Conservation (phyloP, 1,140 invertebrate species). For the Augochlora pura region DNA sequence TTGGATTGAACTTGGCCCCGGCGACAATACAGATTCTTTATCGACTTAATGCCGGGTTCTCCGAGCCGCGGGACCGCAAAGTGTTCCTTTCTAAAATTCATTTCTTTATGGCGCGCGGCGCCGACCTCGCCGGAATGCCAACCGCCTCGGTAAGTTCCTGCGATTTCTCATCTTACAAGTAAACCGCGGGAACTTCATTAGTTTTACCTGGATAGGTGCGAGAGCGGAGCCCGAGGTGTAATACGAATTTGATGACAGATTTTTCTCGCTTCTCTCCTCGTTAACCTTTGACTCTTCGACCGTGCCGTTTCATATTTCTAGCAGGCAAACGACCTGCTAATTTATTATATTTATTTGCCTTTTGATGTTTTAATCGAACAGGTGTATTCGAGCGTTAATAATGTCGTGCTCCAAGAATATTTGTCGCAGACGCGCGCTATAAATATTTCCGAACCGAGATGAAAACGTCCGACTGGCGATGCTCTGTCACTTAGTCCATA, state of each 20-base stretch:
- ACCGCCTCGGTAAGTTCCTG: too few relatives aligned
- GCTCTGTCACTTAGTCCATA: background rate
- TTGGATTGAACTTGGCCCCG: constrained; percentile 35
- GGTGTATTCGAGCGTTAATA: too few relatives aligned
- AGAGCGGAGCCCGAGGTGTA: background rate
- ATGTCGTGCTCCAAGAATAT: background rate
- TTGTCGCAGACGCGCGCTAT: background rate
- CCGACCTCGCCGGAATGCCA: background rate
- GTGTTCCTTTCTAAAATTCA: constrained; percentile 5
- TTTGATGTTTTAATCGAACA: too few relatives aligned
- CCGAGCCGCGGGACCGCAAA: background rate
- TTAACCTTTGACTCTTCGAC: too few relatives aligned
- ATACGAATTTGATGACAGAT: too few relatives aligned
- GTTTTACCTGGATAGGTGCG: too few relatives aligned
- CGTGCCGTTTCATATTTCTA: too few relatives aligned
- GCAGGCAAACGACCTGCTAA: too few relatives aligned
- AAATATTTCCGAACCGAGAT: background rate
- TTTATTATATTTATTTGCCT: too few relatives aligned
- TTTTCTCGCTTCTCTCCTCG: too few relatives aligned
- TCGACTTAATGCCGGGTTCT: constrained; percentile 12
- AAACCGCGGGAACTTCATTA: too few relatives aligned
- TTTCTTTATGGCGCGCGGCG: background rate
- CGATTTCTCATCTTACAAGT: too few relatives aligned
- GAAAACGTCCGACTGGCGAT: background rate
- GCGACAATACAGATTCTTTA: constrained; percentile 38